Conservation (phyloP, 2,888 invertebrate species). For the Seira ritae region DNA sequence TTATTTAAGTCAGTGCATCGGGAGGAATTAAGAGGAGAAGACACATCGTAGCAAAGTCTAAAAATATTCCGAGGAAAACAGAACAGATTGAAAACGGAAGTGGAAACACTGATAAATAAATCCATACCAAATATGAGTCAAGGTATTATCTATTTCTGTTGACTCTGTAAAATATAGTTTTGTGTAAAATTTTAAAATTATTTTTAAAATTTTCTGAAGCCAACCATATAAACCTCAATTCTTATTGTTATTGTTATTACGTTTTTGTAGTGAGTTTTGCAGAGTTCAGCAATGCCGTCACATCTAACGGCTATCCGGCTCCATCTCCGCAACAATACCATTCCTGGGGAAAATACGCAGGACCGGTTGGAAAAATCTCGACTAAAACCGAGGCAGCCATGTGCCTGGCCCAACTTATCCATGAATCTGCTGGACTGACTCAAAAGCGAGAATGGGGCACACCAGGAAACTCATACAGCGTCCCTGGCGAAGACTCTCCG, state of each 20-base stretch:
- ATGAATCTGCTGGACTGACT: constrained; percentile 67
- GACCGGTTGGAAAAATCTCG: constrained; percentile 53
- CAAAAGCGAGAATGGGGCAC: constrained; percentile 59
- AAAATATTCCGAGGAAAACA: constrained; percentile 4
- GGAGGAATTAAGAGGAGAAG: background rate
- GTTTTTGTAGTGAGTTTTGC: constrained; percentile 41
- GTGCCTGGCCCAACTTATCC: constrained; percentile 66
- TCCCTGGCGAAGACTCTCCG: constrained; percentile 49
- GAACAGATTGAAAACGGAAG: constrained; percentile 25
- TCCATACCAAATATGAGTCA: too few species aligned
- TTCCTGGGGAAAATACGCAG: constrained; percentile 44
- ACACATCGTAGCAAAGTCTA: background rate
- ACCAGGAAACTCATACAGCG: too few species aligned
- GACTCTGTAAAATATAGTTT: too few species aligned
- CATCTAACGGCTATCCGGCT: constrained; percentile 62
- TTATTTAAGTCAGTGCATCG: background rate
- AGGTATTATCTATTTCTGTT: too few species aligned
- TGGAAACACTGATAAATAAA: background rate
- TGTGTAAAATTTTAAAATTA: background rate
- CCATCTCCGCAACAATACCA: constrained; percentile 61
- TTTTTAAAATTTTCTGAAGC: background rate
- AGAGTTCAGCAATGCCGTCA: constrained; percentile 63
- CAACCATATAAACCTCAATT: background rate
- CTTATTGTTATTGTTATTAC: too few species aligned
- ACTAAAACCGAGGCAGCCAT: constrained; percentile 67